Base-by-base conservation (phyloP, 1,140 invertebrate species). In the Cydia amplana region DNA sequence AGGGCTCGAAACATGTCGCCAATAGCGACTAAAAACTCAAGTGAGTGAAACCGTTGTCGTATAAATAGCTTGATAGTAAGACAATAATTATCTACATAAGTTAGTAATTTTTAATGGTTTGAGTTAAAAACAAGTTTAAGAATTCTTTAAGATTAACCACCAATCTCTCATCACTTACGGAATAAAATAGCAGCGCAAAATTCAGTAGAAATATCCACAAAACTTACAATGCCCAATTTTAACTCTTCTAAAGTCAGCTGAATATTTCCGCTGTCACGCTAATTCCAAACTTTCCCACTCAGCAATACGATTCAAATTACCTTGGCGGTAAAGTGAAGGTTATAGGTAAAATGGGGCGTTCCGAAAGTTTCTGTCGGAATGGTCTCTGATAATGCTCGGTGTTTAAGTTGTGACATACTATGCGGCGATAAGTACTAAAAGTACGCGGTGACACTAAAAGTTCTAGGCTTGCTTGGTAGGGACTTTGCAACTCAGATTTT, bases 161-260 rank as follows among this genome's bases (percentile, higher is more conserved):
- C 14, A 25, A 1, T 28, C 23, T 0, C 4, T 32, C 14, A n/a
- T 32, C 0, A 32, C 64, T 67, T 67, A 5, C 12, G 1, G 2
- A 12, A 5, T 32, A 67, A 67, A 67, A 36, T 6, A 16, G 25
- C 14, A 25, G 25, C 14, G 14, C 14, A 36, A 36, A 67, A 36
- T 36, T 67, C 64, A 67, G 14, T 67, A n/a, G 25, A 67, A 67
- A 67, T 32, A 36, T 20, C 63, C 28, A 25, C 64, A 32, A 67
- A 67, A 67, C 64, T 67, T 67, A 67, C 64, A 67, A 67, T 67
- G 16, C 64, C 25, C 64, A 36, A 65, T 32, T 67, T 67, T n/a
- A 67, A 67, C 25, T 65, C 64, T 67, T 36, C 20, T 36, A 67
- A 67, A 67, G 14, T 36, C 25, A 36, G 7, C 28, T 32, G 3